Percentiles rank a stretch among this genome's conserved stretches.
Evolutionary conservation across 2,113 vertebrate species (phyloP).

Genomic region (Cyanoliseus patagonus): DNA sequence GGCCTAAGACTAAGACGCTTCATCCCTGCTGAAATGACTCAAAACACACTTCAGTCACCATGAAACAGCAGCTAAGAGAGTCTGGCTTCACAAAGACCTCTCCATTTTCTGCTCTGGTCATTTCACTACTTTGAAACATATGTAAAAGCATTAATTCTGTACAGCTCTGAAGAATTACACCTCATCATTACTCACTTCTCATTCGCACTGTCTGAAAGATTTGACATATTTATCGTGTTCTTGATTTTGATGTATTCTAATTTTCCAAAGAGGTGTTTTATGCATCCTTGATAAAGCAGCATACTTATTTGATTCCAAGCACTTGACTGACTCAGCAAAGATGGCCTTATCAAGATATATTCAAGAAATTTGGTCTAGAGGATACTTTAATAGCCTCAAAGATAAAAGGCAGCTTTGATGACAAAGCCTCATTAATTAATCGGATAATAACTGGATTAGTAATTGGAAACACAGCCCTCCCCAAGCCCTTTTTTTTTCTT

Average conservation of each 20-base stretch:
- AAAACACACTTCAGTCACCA: background rate
- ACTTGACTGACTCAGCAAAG: slow-evolving; percentile 44
- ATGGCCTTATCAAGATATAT: slow-evolving; percentile 26
- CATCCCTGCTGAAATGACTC: background rate
- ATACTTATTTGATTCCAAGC: slow-evolving; percentile 7
- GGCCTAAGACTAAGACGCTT: background rate
- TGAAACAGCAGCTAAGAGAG: background rate
- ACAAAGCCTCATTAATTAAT: slow-evolving; percentile 53
- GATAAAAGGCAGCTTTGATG: slow-evolving; percentile 50
- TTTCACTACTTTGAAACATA: background rate
- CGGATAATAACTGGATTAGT: slow-evolving; percentile 53
- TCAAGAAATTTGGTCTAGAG: slow-evolving; percentile 25
- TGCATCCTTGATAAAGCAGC: background rate
- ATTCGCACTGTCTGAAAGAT: background rate
- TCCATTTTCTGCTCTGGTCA: background rate
- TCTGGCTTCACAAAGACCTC: background rate
- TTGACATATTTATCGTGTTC: background rate
- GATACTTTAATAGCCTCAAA: slow-evolving; percentile 22
- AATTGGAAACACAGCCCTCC: slow-evolving; percentile 29
- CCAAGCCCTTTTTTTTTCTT: slow-evolving; percentile 1
- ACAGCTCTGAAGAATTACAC: background rate
- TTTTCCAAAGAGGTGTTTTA: slow-evolving; percentile 36
- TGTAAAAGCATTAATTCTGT: background rate
- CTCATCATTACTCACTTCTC: background rate
- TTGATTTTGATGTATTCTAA: slow-evolving; percentile 24